These are phyloP conservation scores for Schizopygopsis pylzovi DNA, from an alignment of 2,797 vertebrate species.

Conservation along the genomic window DNA sequence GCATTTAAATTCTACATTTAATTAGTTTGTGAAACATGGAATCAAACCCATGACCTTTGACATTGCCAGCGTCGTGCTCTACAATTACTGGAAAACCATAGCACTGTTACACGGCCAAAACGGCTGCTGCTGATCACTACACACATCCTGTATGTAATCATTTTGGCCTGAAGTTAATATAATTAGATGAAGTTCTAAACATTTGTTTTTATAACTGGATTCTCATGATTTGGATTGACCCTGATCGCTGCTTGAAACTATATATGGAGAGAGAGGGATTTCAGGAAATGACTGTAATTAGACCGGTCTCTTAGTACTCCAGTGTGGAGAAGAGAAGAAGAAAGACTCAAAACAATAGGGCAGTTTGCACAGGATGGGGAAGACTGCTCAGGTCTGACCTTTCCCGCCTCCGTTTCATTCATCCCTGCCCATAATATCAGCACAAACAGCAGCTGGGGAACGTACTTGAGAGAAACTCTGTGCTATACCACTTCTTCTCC, in stretches of 20 bases:
- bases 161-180: not conserved
- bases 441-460: constrained; percentile 42
- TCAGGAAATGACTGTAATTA: constrained; percentile 54
- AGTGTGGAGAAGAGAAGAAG: constrained; percentile 6
- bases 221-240: constrained; percentile 17
- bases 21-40: not conserved
- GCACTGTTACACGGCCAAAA: not conserved
- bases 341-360: constrained; percentile 36
- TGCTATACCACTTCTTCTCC: constrained; percentile 86
- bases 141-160: not conserved
- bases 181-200: constrained; percentile 6
- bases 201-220: not conserved
- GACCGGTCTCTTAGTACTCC: not conserved
- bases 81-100: not conserved
- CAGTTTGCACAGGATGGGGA: constrained; percentile 48
- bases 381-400: constrained; percentile 20
- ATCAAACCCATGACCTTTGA: not conserved
- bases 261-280: not conserved
- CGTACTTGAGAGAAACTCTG: constrained; percentile 89
- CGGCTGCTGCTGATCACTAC: not conserved
- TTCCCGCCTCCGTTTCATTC: not conserved
- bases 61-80: not conserved
- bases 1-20: not conserved
- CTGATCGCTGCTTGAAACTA: not conserved
- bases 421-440: not conserved